A percentile compares a stretch with the other conserved stretches of the same genome.
phyloP scores from a whole-genome alignment of 2,113 vertebrate species.

The Tachycineta bicolor region DNA sequence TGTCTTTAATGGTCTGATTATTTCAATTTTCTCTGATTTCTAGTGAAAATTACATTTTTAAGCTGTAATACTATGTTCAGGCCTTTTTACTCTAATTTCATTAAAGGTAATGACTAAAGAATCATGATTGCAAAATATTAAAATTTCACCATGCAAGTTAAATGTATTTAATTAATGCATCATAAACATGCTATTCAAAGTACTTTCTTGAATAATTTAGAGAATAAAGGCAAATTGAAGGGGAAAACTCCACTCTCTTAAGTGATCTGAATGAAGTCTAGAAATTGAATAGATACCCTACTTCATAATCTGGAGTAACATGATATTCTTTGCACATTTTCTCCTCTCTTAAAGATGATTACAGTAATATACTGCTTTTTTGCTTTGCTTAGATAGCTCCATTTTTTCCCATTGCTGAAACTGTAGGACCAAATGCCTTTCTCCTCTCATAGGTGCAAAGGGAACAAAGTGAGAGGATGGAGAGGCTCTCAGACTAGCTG shows the following conservation, averaged over 20 bases:
- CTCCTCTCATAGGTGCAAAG: background rate
- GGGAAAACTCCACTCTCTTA: background rate
- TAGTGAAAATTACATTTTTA: constrained; percentile 27
- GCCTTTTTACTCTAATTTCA: constrained; percentile 32
- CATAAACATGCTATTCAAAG: constrained; percentile 25
- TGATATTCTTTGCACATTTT: background rate
- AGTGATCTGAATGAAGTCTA: background rate
- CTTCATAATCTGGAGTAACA: background rate
- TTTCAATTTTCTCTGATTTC: constrained; percentile 25
- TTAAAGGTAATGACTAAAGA: constrained; percentile 46
- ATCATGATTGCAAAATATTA: constrained; percentile 15
- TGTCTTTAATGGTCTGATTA: constrained; percentile 29
- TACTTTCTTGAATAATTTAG: constrained; percentile 18
- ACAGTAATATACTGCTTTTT: background rate
- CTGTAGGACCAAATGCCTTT: background rate
- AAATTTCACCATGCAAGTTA: constrained; percentile 20
- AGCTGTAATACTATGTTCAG: constrained; percentile 1
- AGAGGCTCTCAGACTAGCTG: background rate
- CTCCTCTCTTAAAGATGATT: background rate
- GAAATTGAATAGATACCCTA: background rate
- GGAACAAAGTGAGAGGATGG: background rate
- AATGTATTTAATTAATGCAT: constrained; percentile 47
- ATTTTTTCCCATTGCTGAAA: background rate
- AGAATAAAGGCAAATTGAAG: background rate
- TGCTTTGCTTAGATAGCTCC: background rate